phyloP scores from a whole-genome alignment of 2,888 invertebrate species.

The Bimastos eiseni region DNA sequence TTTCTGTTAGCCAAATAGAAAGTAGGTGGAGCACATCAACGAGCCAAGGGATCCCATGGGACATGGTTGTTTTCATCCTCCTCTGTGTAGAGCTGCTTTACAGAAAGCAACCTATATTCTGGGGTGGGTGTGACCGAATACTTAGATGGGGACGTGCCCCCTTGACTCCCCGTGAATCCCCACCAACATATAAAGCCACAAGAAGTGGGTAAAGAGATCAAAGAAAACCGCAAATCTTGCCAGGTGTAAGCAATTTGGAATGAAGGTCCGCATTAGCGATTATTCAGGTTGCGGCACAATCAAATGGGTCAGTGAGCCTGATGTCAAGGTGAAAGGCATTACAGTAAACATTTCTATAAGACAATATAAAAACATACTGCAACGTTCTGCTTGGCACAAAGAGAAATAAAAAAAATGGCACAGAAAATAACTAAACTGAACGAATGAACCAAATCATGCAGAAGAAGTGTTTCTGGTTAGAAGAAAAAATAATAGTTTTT shows the following conservation, averaged over 20 bases:
- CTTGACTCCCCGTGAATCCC: background rate
- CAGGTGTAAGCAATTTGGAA: conserved; percentile 1
- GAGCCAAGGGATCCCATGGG: background rate
- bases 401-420: background rate
- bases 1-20: background rate
- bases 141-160: background rate
- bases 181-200: background rate
- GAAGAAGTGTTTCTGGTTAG: too few relatives aligned
- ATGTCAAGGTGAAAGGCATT: background rate
- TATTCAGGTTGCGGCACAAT: background rate
- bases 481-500: too few relatives aligned
- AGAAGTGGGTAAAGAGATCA: background rate
- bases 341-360: background rate
- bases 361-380: background rate
- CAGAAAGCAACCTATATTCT: background rate
- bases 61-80: background rate
- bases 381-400: background rate
- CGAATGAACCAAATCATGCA: too few relatives aligned
- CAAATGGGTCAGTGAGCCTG: background rate
- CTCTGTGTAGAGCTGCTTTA: background rate
- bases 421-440: background rate
- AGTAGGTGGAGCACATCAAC: background rate
- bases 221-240: background rate
- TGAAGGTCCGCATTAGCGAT: background rate
- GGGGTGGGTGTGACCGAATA: background rate